These are phyloP conservation scores for Periophthalmus modestus DNA, from an alignment of 2,113 vertebrate species.

Conservation along the genomic window DNA sequence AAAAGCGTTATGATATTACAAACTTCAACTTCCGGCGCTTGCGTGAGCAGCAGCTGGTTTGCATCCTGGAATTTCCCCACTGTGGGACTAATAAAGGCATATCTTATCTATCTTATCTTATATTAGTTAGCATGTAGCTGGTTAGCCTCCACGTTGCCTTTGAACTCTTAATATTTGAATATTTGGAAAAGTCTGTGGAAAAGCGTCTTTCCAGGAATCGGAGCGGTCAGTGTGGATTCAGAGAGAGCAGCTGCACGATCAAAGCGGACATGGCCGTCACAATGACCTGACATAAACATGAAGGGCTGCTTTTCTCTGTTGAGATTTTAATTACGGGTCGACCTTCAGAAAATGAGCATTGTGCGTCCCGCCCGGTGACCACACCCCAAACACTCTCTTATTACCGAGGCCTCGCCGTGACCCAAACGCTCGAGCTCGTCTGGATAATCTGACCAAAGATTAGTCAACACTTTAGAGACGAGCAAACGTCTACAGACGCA, in stretches of 20 bases:
- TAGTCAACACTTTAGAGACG: slow-evolving; percentile 19
- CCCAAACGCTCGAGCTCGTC: slow-evolving; percentile 28
- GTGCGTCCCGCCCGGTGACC: slow-evolving; percentile 12
- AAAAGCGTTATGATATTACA: too few relatives aligned
- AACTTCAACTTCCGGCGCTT: too few relatives aligned
- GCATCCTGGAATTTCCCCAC: too few relatives aligned
- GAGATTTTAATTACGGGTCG: slow-evolving; percentile 48
- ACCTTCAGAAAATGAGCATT: slow-evolving; percentile 63
- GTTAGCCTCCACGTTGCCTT: too few relatives aligned
- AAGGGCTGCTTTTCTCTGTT: slow-evolving; percentile 10
- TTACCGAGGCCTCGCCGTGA: slow-evolving; percentile 56
- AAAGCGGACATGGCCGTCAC: slow-evolving; percentile 28
- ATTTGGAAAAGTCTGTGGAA: too few relatives aligned
- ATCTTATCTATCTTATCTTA: too few relatives aligned
- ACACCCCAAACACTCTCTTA: slow-evolving; percentile 61
- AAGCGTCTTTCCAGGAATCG: too few relatives aligned
- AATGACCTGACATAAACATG: slow-evolving; percentile 19
- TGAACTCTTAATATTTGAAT: too few relatives aligned
- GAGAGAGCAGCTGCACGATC: slow-evolving; percentile 1
- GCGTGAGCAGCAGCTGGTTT: too few relatives aligned
- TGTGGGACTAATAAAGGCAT: too few relatives aligned
- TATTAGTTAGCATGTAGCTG: too few relatives aligned
- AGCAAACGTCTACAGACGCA: neutral
- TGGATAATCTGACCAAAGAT: slow-evolving; percentile 35
- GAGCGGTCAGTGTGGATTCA: too few relatives aligned